These are phyloP conservation scores for Corythoichthys haematopterus DNA, from an alignment of 2,113 vertebrate species.

Conservation along the genomic window DNA sequence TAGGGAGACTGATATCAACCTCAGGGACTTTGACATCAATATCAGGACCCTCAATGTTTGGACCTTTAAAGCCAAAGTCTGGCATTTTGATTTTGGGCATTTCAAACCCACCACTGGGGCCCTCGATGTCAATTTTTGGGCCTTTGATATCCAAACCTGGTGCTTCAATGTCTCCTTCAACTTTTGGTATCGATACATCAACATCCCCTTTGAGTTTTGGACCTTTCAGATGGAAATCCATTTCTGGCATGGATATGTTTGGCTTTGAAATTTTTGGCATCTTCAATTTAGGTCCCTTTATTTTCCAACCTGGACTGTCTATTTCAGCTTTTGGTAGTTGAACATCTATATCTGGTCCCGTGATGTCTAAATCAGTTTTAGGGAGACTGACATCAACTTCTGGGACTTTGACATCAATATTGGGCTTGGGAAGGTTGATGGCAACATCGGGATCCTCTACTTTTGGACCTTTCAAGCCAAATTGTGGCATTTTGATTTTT, in stretches of 20 bases:
- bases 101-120: not conserved
- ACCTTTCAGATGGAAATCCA: not conserved
- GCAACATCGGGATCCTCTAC: not conserved
- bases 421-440: not conserved
- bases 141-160: not conserved
- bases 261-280: constrained; percentile 23
- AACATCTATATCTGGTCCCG: constrained; percentile 30
- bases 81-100: constrained; percentile 26
- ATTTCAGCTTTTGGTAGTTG: constrained; percentile 47
- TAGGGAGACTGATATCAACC: constrained; percentile 6
- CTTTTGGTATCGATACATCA: constrained; percentile 1
- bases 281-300: not conserved
- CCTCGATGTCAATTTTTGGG: constrained; percentile 12
- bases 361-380: not conserved
- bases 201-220: not conserved
- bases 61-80: constrained; percentile 7
- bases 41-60: constrained; percentile 1
- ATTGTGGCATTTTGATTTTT: constrained; percentile 18
- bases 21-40: too few relatives aligned
- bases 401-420: constrained; percentile 7
- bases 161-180: not conserved
- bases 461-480: constrained; percentile 3
- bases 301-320: constrained; percentile 27
- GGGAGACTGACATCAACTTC: not conserved
- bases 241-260: constrained; percentile 35